phyloP scores from a whole-genome alignment of 1,140 invertebrate genomes.

The Drosophila pseudoobscura region DNA sequence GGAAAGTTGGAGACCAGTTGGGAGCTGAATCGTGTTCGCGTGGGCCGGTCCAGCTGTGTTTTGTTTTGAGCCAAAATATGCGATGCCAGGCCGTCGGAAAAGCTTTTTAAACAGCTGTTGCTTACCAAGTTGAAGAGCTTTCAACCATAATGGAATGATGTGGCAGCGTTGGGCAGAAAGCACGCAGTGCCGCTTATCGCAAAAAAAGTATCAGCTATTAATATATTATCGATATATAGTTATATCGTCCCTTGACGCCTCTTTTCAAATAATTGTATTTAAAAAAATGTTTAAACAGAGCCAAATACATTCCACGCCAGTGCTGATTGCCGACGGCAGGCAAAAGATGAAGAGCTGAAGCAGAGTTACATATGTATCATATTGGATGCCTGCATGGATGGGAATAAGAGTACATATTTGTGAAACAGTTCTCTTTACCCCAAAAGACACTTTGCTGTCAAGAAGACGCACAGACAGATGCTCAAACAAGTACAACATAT shows the following conservation, averaged over 20 bases:
- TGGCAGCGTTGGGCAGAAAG: too few species aligned
- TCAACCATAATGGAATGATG: too few species aligned
- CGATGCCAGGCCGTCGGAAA: neutral
- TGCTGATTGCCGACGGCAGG: neutral
- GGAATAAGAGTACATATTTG: too few species aligned
- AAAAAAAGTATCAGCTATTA: too few species aligned
- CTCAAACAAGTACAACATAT: slow-evolving; percentile 14
- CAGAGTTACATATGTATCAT: slow-evolving; percentile 51
- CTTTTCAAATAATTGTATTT: too few species aligned
- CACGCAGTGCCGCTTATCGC: too few species aligned
- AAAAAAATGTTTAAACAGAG: too few species aligned
- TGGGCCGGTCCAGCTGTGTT: slow-evolving; percentile 16
- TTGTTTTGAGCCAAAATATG: slow-evolving; percentile 5
- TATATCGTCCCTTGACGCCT: too few species aligned
- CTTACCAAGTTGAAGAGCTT: too few species aligned
- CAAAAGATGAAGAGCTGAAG: slow-evolving; percentile 67
- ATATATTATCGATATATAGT: too few species aligned
- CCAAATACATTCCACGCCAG: too few species aligned
- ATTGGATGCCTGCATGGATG: neutral
- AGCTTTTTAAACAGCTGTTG: neutral
- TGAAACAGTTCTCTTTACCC: neutral
- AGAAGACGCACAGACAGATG: slow-evolving; percentile 14
- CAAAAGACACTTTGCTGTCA: slow-evolving; percentile 61
- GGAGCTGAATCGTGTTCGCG: slow-evolving; percentile 28
- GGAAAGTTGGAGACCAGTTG: slow-evolving; percentile 28